Base-by-base conservation (phyloP, 2,113 vertebrate genomes). In the Phoxinus phoxinus region DNA sequence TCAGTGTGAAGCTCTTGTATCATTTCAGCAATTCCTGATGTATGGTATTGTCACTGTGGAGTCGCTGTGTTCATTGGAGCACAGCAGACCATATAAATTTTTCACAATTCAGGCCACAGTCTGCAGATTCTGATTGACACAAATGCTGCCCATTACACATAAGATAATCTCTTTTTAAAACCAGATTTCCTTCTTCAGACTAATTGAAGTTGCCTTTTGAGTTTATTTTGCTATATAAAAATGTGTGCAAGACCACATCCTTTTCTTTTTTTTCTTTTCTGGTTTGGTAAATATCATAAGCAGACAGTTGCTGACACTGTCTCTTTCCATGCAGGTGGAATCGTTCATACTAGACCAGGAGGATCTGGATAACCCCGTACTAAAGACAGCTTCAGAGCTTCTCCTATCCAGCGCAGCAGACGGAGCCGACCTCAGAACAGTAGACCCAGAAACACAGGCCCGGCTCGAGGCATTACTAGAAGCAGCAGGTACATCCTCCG, bases 311-410 rank as follows among this genome's bases (percentile, higher is more conserved):
- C 58, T 69, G 63, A 82, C 44, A 13, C 2, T 19, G 21, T 32
- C 37, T 84, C 25, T 84, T n/a, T 88, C 37, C 53, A 46, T 86
- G 3, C 53, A 99, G 98, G 97, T 99, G 85, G 98, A 99, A 93
- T 99, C 98, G 37, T 99, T 99, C 93, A 99, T 99, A 93, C 94
- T 99, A 95, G 98, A 99, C 94, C 98, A 99, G 96, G 98, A 99
- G 92, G 98, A 99, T 94, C 94, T 99, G 92, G 98, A 99, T 95
- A 99, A 98, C 94, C 97, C 98, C 85, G 98, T 99, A 87, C 97
- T 99, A 91, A 99, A 99, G 96, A 99, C 98, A 1, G 98, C 98
- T 0, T 99, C 98, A 87, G 97, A 99, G 93, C 94, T 99, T 89
- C 97, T 99, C 91, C 94, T 99, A 89, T 97, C 98, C 63, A 98